A percentile compares a stretch with the other conserved stretches of the same genome.
phyloP scores from a whole-genome alignment of 2,888 invertebrate genomes.

The Stenodema calcarata region DNA sequence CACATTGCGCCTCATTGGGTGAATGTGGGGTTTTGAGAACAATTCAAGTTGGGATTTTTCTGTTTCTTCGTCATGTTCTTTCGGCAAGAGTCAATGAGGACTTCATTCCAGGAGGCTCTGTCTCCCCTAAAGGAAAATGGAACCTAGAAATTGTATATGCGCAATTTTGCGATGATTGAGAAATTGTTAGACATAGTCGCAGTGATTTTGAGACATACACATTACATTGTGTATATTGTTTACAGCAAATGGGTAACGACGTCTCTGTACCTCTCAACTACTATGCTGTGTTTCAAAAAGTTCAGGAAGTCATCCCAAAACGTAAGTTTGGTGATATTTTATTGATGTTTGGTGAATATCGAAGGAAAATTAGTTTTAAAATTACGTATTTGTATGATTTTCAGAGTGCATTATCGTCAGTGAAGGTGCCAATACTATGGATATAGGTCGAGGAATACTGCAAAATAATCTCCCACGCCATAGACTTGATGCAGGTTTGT shows the following conservation, averaged over 20 bases:
- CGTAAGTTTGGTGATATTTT: slow-evolving; percentile 55
- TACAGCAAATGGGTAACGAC: slow-evolving; percentile 69
- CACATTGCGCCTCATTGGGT: no score
- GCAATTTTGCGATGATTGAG: no score
- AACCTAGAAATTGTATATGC: no score
- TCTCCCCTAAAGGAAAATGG: no score
- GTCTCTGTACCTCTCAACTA: slow-evolving; percentile 85
- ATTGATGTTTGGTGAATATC: not conserved
- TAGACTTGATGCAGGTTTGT: slow-evolving; percentile 84
- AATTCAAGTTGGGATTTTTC: no score
- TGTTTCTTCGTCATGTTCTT: no score
- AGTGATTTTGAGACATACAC: no score
- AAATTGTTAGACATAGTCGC: no score
- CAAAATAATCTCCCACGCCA: slow-evolving; percentile 84
- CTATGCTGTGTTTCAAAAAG: slow-evolving; percentile 87
- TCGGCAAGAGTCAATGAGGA: no score
- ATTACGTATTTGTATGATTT: slow-evolving; percentile 56
- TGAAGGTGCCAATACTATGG: slow-evolving; percentile 99
- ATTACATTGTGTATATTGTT: not conserved
- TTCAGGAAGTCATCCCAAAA: slow-evolving; percentile 76
- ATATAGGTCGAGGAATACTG: slow-evolving; percentile 90
- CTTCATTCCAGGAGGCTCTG: no score
- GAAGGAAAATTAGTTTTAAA: not conserved
- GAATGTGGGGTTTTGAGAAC: no score
- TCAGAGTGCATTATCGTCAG: slow-evolving; percentile 87